Conservation (phyloP, 1,140 invertebrate genomes). For the Lepidurus apus region DNA sequence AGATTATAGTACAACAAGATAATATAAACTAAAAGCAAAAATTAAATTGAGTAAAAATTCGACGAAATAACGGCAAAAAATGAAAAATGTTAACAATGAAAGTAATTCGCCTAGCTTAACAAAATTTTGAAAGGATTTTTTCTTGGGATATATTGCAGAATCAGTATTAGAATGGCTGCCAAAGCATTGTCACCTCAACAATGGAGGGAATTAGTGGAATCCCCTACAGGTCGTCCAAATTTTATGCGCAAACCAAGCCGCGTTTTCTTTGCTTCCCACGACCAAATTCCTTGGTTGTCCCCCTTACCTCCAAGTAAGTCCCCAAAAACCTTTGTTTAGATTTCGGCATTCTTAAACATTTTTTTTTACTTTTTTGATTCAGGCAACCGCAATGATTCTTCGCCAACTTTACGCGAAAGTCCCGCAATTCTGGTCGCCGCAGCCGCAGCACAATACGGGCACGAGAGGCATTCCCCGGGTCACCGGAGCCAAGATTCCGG, state of each 20-base stretch:
- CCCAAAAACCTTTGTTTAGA: neutral
- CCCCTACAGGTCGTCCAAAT: conserved; percentile 5
- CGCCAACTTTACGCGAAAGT: neutral
- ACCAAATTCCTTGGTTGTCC: conserved; percentile 7
- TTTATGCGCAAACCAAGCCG: conserved; percentile 10
- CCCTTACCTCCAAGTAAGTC: neutral
- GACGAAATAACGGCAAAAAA: no score
- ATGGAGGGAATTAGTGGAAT: conserved; percentile 28
- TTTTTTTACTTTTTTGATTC: neutral
- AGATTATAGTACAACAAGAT: no score
- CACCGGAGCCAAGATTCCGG: conserved; percentile 33
- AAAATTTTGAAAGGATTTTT: neutral
- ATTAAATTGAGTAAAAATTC: no score
- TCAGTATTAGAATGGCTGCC: conserved; percentile 28
- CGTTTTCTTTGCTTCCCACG: conserved; percentile 6
- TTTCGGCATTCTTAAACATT: neutral
- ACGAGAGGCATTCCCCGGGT: conserved; percentile 28
- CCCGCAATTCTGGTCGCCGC: conserved; percentile 22
- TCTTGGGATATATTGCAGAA: no score
- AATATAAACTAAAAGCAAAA: no score
- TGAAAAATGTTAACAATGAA: no score
- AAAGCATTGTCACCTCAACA: conserved; percentile 32
- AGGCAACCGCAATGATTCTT: neutral
- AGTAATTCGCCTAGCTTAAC: no score
- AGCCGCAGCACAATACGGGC: conserved; percentile 25